Percentiles rank a stretch among this genome's conserved stretches.
Evolutionary conservation across 2,888 invertebrate genomes (phyloP).

Genomic region (Maniola hyperantus): DNA sequence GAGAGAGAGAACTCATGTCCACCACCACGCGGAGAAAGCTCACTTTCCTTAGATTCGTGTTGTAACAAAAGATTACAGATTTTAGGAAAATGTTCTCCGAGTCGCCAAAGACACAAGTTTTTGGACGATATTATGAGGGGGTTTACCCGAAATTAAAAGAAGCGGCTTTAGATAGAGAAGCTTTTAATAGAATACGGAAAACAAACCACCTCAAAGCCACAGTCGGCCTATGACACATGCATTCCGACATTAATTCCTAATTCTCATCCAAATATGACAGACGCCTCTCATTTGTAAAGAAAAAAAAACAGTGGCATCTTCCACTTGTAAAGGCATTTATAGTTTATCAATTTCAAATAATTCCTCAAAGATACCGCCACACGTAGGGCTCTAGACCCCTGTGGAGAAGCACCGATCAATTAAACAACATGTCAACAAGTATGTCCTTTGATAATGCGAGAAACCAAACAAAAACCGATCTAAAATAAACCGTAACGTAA

Average conservation of each 20-base stretch:
- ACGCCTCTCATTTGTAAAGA: conserved; percentile 50
- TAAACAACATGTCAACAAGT: conserved; percentile 83
- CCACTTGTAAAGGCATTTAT: conserved; percentile 75
- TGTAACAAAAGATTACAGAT: too few relatives aligned
- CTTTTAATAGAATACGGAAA: background rate
- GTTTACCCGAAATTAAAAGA: too few relatives aligned
- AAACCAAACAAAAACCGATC: conserved; percentile 54
- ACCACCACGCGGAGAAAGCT: too few relatives aligned
- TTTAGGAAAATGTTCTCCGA: too few relatives aligned
- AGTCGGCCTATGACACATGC: conserved; percentile 23
- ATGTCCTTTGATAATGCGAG: conserved; percentile 74
- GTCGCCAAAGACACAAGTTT: too few relatives aligned
- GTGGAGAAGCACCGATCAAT: conserved; percentile 80
- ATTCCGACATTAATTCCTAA: conserved; percentile 37
- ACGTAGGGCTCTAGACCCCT: conserved; percentile 73
- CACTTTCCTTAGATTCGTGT: too few relatives aligned
- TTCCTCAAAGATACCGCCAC: conserved; percentile 76
- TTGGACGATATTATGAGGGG: too few relatives aligned
- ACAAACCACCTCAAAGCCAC: conserved; percentile 1
- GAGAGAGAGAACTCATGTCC: too few relatives aligned
- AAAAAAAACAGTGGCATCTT: conserved; percentile 78
- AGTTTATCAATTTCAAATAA: conserved; percentile 80
- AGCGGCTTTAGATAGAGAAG: too few relatives aligned
- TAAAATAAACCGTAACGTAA: conserved; percentile 68
- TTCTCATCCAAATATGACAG: conserved; percentile 51